Percentiles rank a stretch among this genome's conserved stretches.
phyloP scores from a whole-genome alignment of 2,113 vertebrate genomes.

The Prionailurus viverrinus region DNA sequence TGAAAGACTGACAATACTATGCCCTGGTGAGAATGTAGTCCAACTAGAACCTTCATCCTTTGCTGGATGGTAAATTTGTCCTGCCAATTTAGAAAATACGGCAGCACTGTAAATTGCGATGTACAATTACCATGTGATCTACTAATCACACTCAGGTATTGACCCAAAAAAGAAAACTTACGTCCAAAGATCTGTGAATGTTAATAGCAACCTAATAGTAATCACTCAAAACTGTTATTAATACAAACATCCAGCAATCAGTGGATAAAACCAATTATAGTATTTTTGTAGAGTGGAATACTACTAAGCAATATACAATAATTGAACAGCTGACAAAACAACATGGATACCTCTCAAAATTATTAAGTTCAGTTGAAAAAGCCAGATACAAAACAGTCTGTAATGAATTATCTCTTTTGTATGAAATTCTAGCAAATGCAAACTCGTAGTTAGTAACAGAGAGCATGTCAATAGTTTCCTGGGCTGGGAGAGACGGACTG shows the following conservation, averaged over 20 bases:
- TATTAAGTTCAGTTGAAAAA: neutral
- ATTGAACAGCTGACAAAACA: neutral
- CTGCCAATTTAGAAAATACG: neutral
- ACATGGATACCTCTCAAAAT: neutral
- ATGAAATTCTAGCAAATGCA: neutral
- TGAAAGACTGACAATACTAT: neutral
- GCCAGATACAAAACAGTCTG: neutral
- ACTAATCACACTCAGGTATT: neutral
- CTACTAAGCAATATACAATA: neutral
- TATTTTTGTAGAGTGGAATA: neutral
- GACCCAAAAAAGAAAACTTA: neutral
- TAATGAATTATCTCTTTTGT: neutral
- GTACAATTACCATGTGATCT: neutral
- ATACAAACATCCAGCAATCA: neutral
- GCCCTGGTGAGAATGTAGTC: neutral
- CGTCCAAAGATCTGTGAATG: neutral
- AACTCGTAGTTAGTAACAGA: neutral
- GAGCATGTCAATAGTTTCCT: neutral
- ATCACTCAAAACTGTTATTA: neutral
- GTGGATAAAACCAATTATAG: neutral
- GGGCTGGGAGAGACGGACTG: neutral
- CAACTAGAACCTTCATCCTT: neutral
- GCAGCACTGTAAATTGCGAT: neutral
- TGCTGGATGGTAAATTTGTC: neutral
- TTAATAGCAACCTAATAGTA: neutral